Evolutionary conservation across 1,140 invertebrate genomes (phyloP).

Genomic region (Daktulosphaira vitifoliae): DNA sequence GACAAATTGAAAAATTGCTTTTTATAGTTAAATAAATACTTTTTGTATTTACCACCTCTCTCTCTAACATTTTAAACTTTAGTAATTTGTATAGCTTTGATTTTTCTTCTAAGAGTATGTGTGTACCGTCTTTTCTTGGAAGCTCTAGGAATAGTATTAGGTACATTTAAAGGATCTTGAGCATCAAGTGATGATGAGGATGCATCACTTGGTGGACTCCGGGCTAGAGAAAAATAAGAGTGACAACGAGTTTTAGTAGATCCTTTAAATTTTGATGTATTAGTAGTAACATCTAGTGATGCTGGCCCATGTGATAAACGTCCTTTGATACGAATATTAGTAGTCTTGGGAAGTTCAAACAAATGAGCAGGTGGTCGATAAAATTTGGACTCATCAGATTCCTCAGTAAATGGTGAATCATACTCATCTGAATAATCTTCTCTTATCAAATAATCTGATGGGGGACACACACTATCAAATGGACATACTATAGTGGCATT

Average conservation of each 20-base stretch:
- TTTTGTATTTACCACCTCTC: too few relatives aligned
- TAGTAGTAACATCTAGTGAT: not conserved
- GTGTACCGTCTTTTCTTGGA: conserved; percentile 38
- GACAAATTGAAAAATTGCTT: too few relatives aligned
- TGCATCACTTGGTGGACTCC: conserved; percentile 41
- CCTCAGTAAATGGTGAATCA: conserved; percentile 40
- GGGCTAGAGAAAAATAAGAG: conserved; percentile 41
- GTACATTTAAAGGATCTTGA: conserved; percentile 37
- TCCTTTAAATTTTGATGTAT: conserved; percentile 30
- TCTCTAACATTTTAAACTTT: conserved; percentile 10
- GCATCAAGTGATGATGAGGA: conserved; percentile 40
- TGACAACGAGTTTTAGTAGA: conserved; percentile 40
- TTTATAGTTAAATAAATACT: too few relatives aligned
- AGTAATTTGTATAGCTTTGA: conserved; percentile 24
- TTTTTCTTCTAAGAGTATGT: conserved; percentile 32
- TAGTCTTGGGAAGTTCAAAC: conserved; percentile 22
- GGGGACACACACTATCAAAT: conserved; percentile 15
- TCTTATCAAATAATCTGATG: conserved; percentile 21
- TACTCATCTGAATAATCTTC: conserved; percentile 38
- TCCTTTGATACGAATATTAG: conserved; percentile 14
- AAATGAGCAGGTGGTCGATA: conserved; percentile 19
- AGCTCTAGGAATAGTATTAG: conserved; percentile 41
- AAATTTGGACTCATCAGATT: conserved; percentile 40
- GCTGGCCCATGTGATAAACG: conserved; percentile 23
- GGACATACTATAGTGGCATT: conserved; percentile 36